These are phyloP conservation scores for Protonemura montana DNA, from an alignment of 2,888 invertebrate species.

Conservation along the genomic window DNA sequence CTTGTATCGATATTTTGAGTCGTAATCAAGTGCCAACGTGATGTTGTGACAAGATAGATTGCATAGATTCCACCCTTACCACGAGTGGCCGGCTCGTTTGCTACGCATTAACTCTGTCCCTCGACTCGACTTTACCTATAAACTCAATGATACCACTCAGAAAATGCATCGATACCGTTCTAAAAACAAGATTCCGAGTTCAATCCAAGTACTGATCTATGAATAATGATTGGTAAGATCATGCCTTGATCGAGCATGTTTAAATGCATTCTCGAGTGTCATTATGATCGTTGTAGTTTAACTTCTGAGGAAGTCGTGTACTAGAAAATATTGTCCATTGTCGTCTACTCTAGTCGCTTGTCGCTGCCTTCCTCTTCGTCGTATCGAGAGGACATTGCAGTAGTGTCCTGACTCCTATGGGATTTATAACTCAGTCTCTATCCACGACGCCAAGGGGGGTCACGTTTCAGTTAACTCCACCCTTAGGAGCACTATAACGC, in stretches of 20 bases:
- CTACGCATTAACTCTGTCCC: no score
- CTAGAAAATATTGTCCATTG: neutral
- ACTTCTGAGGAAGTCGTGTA: neutral
- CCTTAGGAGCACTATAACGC: neutral
- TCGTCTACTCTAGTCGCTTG: neutral
- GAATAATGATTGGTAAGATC: neutral
- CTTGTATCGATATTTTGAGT: no score
- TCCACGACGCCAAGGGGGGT: neutral
- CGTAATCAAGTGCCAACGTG: no score
- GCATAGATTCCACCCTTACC: no score
- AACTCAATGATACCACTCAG: neutral
- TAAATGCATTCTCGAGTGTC: neutral
- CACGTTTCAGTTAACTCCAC: constrained; percentile 12
- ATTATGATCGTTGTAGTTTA: neutral
- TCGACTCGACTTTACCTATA: no score
- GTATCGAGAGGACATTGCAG: constrained; percentile 12
- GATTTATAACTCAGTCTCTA: constrained; percentile 3
- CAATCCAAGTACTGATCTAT: neutral
- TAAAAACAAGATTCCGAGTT: neutral
- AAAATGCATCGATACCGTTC: neutral
- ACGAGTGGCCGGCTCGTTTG: no score
- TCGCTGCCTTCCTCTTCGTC: neutral
- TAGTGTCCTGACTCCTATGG: neutral
- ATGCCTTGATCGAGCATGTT: neutral
- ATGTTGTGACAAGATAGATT: no score